Evolutionary conservation across 2,113 vertebrate species (phyloP), one percentile per base, ranked within the genome.

Genomic region (Tiliqua scincoides): DNA sequence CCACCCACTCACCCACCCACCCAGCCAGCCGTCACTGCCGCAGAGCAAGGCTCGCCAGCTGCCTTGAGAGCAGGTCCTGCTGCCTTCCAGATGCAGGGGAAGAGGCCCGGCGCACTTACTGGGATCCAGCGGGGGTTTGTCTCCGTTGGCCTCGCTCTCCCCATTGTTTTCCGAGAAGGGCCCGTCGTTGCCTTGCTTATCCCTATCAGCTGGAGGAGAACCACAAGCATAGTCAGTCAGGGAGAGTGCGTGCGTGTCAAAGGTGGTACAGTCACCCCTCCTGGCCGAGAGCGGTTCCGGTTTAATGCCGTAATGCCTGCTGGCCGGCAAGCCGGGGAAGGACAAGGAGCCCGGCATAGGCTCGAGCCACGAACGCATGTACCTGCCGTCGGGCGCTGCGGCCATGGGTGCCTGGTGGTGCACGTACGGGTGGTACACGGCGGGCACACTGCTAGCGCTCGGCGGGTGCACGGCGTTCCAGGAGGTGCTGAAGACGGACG

Each of bases 231-330:
- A 98, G 95, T 98, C 98, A 96, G 98, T 97, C 95, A 98, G 96
- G 96, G 98, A 97, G 94, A 98, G 95, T 92, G 98, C 97, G 97
- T 98, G 98, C 80, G 98, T 96, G 96, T 98, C 98, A 96, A 98
- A 97, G 96, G 98, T 97, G 93, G 97, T 97, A 94, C 97, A 97
- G 96, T 96, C 95, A 93, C 96, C 97, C 94, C 96, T 97, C 79
- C 98, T 97, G 94, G 98, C 96, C 93, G 97, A 90, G 92, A 98
- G 95, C 71, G 98, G 98, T 95, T 99, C 98, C 83, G 98, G 97
- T 97, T 99, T 99, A 97, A 99, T 97, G 94, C 98, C 98, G 89
- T 99, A 98, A 91, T 98, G 98, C 96, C 98, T 97, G 95, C 97
- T 93, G 92, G 98, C 96, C 92, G 98, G 96, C 96, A 99, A 97